Evolutionary conservation across 1,140 invertebrate species (phyloP).

Genomic region (Aphaenogaster floridana): DNA sequence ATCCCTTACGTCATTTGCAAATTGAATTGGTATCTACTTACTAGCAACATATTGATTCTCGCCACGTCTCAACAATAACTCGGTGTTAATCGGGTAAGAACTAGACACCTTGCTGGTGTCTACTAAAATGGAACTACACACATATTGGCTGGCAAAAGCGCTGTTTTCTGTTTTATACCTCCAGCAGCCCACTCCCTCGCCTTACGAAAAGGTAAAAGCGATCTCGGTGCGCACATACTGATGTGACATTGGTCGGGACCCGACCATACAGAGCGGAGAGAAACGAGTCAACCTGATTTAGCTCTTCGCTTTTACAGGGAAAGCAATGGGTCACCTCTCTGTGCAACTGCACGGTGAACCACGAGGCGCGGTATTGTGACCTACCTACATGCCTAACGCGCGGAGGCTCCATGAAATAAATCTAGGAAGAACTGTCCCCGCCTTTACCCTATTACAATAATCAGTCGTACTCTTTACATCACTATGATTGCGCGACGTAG

Average conservation of each 20-base stretch:
- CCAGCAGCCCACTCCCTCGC: conserved; percentile 79
- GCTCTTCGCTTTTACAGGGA: conserved; percentile 79
- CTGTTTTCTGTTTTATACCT: conserved; percentile 83
- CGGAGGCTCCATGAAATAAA: background rate
- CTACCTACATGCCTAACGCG: conserved; percentile 52
- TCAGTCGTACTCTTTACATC: conserved; percentile 11
- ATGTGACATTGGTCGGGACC: conserved; percentile 81
- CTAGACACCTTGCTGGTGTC: conserved; percentile 20
- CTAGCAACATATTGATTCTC: conserved; percentile 41
- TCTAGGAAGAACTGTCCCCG: conserved; percentile 1
- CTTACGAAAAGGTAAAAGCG: conserved; percentile 82
- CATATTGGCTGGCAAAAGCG: conserved; percentile 70
- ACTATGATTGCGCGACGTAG: background rate
- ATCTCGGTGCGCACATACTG: conserved; percentile 76
- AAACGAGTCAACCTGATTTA: conserved; percentile 82
- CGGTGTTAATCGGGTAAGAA: conserved; percentile 3
- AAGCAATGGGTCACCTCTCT: conserved; percentile 75
- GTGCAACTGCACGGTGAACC: conserved; percentile 66
- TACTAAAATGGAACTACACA: conserved; percentile 67
- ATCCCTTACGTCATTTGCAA: background rate
- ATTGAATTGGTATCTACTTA: conserved; percentile 29
- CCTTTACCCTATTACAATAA: conserved; percentile 32
- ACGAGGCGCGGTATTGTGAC: conserved; percentile 51
- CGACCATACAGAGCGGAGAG: conserved; percentile 80
- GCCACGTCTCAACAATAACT: conserved; percentile 39